Conservation (phyloP, 1,140 invertebrate species). For the Diuraphis noxia region DNA sequence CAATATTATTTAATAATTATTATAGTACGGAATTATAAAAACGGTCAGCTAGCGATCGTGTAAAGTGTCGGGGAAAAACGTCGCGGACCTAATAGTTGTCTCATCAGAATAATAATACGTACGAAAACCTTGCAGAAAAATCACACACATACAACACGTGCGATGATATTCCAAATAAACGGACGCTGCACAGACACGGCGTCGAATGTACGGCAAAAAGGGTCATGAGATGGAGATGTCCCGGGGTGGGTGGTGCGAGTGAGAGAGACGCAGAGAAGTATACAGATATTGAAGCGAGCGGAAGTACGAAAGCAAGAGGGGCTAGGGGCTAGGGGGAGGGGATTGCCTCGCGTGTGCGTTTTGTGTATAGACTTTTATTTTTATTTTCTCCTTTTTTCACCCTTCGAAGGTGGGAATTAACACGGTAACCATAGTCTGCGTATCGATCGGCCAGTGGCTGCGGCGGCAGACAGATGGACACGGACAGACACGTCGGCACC, state of each 20-base stretch:
- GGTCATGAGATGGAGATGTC: not conserved
- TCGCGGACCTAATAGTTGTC: not conserved
- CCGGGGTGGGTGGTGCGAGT: not conserved
- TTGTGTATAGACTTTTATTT: conserved; percentile 12
- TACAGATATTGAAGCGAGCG: not conserved
- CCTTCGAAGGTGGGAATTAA: conserved; percentile 53
- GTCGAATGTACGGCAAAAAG: not conserved
- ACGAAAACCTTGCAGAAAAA: not conserved
- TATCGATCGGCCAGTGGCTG: conserved; percentile 43
- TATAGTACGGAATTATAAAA: not conserved
- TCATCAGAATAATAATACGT: not conserved
- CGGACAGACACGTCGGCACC: conserved; percentile 50
- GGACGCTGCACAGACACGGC: not conserved
- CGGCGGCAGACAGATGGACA: conserved; percentile 35
- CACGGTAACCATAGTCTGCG: conserved; percentile 47
- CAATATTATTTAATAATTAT: not conserved
- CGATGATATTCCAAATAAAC: not conserved
- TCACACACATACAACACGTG: not conserved
- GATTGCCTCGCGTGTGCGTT: not conserved
- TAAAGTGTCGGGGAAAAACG: not conserved
- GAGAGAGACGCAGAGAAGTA: too few species aligned
- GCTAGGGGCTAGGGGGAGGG: too few species aligned
- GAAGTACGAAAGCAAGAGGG: not conserved
- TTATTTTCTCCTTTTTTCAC: conserved; percentile 31
- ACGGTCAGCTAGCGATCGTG: not conserved